phyloP scores from a whole-genome alignment of 2,113 vertebrate species.

The Chauna torquata region DNA sequence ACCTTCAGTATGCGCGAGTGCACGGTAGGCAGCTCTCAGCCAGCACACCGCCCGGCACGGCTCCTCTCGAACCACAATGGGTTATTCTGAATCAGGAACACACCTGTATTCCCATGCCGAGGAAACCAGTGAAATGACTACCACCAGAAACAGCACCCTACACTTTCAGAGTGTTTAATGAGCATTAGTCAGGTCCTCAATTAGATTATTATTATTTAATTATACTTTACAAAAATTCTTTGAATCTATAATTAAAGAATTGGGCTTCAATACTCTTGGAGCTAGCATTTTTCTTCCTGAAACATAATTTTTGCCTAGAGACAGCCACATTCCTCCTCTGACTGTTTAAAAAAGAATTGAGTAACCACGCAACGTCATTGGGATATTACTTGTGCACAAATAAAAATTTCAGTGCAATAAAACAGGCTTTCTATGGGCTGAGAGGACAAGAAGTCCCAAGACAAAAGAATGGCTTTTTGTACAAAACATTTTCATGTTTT shows the following conservation, averaged over 20 bases:
- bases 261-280: not conserved
- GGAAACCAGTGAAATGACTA: accelerated
- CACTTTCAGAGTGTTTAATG: not conserved
- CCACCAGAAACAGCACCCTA: not conserved
- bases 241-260: not conserved
- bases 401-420: not conserved
- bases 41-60: not conserved
- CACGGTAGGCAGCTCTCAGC: not conserved
- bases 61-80: accelerated
- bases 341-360: not conserved
- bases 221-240: not conserved
- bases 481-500: not conserved
- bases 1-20: not conserved
- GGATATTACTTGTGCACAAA: not conserved
- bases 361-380: not conserved
- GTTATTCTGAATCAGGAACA: not conserved
- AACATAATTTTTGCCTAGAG: not conserved
- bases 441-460: not conserved
- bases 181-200: not conserved
- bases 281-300: not conserved
- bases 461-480: not conserved
- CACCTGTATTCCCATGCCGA: not conserved
- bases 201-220: not conserved
- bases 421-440: not conserved
- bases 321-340: not conserved